These are phyloP conservation scores for Hydrotaea diabolus DNA, from an alignment of 2,888 invertebrate genomes.

Conservation along the genomic window DNA sequence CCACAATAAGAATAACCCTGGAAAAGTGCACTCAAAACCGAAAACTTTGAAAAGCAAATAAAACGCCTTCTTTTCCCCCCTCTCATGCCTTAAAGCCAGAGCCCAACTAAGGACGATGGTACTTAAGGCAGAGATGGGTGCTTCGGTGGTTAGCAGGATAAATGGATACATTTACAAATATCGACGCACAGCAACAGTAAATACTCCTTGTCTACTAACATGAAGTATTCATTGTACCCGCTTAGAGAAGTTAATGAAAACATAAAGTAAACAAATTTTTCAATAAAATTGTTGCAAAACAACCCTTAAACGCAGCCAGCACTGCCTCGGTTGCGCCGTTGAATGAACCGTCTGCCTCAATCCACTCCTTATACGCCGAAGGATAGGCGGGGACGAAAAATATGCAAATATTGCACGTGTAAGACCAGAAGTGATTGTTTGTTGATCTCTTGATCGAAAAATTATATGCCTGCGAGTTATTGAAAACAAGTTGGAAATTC, in stretches of 20 bases:
- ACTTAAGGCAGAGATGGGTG: too few relatives aligned
- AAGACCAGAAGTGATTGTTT: slow-evolving; percentile 71
- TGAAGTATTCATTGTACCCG: neutral
- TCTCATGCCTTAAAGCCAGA: too few relatives aligned
- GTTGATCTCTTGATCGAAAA: slow-evolving; percentile 77
- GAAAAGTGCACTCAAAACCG: slow-evolving; percentile 1
- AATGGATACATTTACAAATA: slow-evolving; percentile 58
- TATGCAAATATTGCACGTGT: slow-evolving; percentile 65
- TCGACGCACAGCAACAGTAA: neutral
- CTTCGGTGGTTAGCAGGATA: too few relatives aligned
- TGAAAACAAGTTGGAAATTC: slow-evolving; percentile 59
- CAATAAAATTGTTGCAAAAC: slow-evolving; percentile 52
- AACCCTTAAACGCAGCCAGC: slow-evolving; percentile 44
- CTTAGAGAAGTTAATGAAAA: slow-evolving; percentile 64
- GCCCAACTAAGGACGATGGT: slow-evolving; percentile 38
- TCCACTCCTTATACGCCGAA: neutral
- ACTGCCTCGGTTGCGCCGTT: neutral
- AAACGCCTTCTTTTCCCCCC: slow-evolving; percentile 65
- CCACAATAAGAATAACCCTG: slow-evolving; percentile 25
- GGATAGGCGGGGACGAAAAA: neutral
- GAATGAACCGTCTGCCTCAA: slow-evolving; percentile 18
- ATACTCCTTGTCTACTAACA: neutral
- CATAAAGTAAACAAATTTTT: slow-evolving; percentile 65
- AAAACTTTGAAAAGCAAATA: slow-evolving; percentile 60
- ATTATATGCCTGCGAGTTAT: slow-evolving; percentile 75